Evolutionary conservation across 2,113 vertebrate species (phyloP), one percentile per base, ranked within the genome.

Genomic region (Hemichromis elongatus): DNA sequence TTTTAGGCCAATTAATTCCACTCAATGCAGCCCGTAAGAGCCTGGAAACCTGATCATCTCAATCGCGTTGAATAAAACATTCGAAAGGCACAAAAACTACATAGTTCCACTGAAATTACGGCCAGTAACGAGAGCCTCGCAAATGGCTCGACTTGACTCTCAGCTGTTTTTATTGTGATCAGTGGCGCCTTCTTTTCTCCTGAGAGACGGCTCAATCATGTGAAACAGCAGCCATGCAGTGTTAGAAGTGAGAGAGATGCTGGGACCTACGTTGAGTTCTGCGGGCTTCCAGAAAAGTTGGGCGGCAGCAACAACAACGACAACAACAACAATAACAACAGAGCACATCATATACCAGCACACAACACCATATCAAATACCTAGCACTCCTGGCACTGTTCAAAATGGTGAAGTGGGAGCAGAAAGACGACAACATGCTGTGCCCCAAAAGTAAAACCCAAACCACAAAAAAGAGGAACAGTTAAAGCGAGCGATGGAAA

Each of bases 211-310:
- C 90, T 89, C 70, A 12, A 77, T 84, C 77, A 87, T 86, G 87
- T 88, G 81, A 88, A 82, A 85, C 59, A 91, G 82, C 70, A 80
- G 83, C 86, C 92, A 93, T 94, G 92, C 92, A 93, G 89, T 92
- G 88, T 93, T 85, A 91, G 89, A 92, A 77, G 85, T 89, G 86
- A 92, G 79, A 91, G 86, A 92, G 82, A 86, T 86, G 82, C 86
- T 91, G 90, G 94, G 92, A 96, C 96, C 95, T 96, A 96, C 96
- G 83, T 96, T 95, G 94, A 93, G 88, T 92, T 96, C 96, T 93
- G 95, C 92, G 56, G 95, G 94, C 96, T 96, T 96, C 96, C 96
- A 92, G 91, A 93, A 93, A 93, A 83, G 90, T 94, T 93, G 94
- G 84, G 91, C 94, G 84, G 95, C 95, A 94, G 95, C 95, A 93